Base-by-base conservation (phyloP, 2,113 vertebrate species). In the Heterotis niloticus region DNA sequence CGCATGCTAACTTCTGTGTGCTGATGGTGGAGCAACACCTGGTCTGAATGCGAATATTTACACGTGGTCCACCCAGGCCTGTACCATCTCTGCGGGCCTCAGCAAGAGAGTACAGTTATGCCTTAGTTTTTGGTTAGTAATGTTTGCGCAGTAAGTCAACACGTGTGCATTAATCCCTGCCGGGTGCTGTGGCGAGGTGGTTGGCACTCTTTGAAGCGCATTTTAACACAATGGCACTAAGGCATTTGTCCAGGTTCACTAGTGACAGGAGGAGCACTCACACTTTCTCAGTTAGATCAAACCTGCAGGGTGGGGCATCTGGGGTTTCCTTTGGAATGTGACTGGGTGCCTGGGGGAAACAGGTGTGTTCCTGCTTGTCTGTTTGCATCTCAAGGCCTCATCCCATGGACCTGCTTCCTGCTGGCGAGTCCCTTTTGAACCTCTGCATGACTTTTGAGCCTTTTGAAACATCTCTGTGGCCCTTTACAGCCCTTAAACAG, bases 311-410 rank as follows among this genome's bases (percentile, higher is more conserved):
- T 44, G 69, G 72, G 72, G 10, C 34, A 44, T 7, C 3, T 44
- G 34, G 34, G 34, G 34, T 44, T 51, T 18, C 26, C 28, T 75
- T 75, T 75, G 67, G 77, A 78, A 78, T 78, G 54, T 28, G 54
- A 18, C 28, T 18, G 24, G 16, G 54, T 12, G 24, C 67, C 77
- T 62, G 28, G 54, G 66, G 77, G 28, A 71, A 28, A 70, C 44
- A 78, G 77, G 77, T 71, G 77, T 70, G 77, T 57, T 56, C 52
- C 76, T 59, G 16, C 56, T n/a, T 26, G 56, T 17, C 60, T 70
- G 66, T 78, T 67, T 71, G 51, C 54, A 56, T n/a, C 44, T 66
- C 18, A 10, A 28, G 77, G 23, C 64, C 44, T 24, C 16, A 18
- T 14, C 34, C 20, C 26, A 0, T 26, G 14, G 18, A 72, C 34